Evolutionary conservation across 2,113 vertebrate species (phyloP).

Genomic region (Xyliphius kryptos): DNA sequence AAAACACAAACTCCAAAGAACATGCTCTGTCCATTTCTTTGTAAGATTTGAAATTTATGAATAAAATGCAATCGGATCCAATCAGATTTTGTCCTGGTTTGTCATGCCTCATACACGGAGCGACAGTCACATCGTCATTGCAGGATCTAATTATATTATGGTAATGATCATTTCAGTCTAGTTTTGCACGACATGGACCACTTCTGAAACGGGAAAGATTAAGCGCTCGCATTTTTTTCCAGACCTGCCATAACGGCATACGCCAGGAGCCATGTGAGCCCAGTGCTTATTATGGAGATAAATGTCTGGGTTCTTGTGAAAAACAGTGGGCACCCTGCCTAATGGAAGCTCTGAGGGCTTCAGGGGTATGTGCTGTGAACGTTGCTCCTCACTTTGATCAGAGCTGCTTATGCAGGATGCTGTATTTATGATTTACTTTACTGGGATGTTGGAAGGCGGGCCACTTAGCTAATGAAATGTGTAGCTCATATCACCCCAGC

Average conservation of each 20-base stretch:
- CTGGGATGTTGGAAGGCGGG: neutral
- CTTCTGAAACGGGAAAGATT: neutral
- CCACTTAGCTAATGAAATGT: conserved; percentile 12
- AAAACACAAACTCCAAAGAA: too few species aligned
- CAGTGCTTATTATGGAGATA: conserved; percentile 20
- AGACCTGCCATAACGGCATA: conserved; percentile 6
- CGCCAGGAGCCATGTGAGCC: conserved; percentile 19
- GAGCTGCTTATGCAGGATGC: conserved; percentile 15
- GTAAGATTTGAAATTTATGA: too few species aligned
- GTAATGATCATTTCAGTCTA: neutral
- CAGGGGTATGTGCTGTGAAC: conserved; percentile 1
- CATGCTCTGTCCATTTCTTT: too few species aligned
- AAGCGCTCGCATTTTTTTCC: conserved; percentile 10
- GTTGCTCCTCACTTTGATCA: neutral
- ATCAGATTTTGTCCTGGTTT: too few species aligned
- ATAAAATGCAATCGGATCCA: too few species aligned
- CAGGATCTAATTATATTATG: neutral
- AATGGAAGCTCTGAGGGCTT: conserved; percentile 17
- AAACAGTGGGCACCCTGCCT: conserved; percentile 13
- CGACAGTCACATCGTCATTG: too few species aligned
- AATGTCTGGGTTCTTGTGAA: conserved; percentile 21
- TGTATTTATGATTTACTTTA: conserved; percentile 5
- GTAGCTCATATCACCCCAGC: neutral
- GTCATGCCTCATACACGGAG: too few species aligned
- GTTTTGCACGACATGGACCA: neutral